Base-by-base conservation (phyloP, 2,888 invertebrate genomes). In the Colostygia pectinataria region DNA sequence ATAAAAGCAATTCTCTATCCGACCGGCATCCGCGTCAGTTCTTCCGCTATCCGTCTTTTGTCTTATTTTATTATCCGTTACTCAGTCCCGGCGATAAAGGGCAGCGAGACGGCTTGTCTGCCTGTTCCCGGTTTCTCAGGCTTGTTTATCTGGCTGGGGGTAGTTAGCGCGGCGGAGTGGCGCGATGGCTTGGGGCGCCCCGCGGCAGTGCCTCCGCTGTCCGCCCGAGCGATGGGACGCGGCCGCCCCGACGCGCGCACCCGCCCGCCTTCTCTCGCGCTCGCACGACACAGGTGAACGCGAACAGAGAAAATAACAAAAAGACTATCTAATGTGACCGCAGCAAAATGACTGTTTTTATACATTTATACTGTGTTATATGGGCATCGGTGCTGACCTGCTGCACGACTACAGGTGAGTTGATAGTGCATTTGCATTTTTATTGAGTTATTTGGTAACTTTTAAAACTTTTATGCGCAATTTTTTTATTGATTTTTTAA, bases 41-140 rank as follows among this genome's bases (percentile, higher is more conserved):
- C 65, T 69, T 71, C 68, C 68, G 77, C 72, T 74, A 77, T 80
- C 73, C 75, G 72, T 79, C 80, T 85, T 83, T 83, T 83, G 83
- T 80, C 77, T 85, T 86, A 83, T 84, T 84, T 83, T 83, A 83
- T 83, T 79, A 82, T 72, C 71, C 70, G 77, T 80, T 80, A 77
- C 72, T 80, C 74, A 74, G 75, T 71, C 66, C 70, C 69, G 71
- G 75, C 75, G 74, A 77, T 77, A 80, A 80, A 80, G 78, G 80
- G 75, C 74, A 82, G 81, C 83, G 88, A 88, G 90, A 90, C 90
- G 87, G 87, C 84, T 83, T 89, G 90, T 90, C 90, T 88, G 83
- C 80, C 71, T 72, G 82, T 83, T 79, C 81, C 83, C 81, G 78
- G 83, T 82, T 82, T 81, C 83, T 85, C 86, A 72, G 79, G 80